A percentile compares a stretch with the other conserved stretches of the same genome.
Conservation (phyloP, 2,888 invertebrate genomes). For the Tetheella fluctuosa region DNA sequence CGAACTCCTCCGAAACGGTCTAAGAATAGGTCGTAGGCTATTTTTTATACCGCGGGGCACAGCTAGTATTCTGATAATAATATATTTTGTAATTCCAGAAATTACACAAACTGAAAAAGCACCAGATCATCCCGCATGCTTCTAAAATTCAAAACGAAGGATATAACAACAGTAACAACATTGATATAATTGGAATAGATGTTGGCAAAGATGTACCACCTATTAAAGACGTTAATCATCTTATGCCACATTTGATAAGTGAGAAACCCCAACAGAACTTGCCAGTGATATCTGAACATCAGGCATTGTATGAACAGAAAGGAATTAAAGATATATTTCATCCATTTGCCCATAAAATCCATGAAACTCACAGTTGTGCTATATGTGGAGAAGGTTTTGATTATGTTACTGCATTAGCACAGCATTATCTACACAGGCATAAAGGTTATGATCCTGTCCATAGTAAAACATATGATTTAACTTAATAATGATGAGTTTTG, state of each 20-base stretch:
- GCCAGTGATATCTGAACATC: constrained; percentile 42
- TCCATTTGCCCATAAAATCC: constrained; percentile 42
- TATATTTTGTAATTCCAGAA: constrained; percentile 59
- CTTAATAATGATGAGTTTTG: constrained; percentile 4
- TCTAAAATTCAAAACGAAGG: constrained; percentile 52
- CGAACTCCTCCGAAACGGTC: too few relatives aligned
- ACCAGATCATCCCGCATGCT: constrained; percentile 47
- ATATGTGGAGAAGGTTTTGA: constrained; percentile 67
- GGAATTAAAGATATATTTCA: constrained; percentile 51
- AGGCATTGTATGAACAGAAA: constrained; percentile 49
- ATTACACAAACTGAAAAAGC: constrained; percentile 70
- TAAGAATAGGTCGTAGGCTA: too few relatives aligned
- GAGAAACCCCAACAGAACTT: constrained; percentile 45
- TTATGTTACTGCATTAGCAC: constrained; percentile 59
- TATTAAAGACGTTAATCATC: constrained; percentile 52
- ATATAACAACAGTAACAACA: constrained; percentile 56
- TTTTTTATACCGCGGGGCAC: too few relatives aligned
- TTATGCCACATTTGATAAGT: constrained; percentile 53
- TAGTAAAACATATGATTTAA: constrained; percentile 25
- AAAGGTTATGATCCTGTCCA: constrained; percentile 50
- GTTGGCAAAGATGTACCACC: constrained; percentile 61
- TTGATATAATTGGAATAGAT: constrained; percentile 71
- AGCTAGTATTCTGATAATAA: too few relatives aligned
- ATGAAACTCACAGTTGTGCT: constrained; percentile 55
- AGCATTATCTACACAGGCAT: constrained; percentile 64